phyloP scores from a whole-genome alignment of 2,888 invertebrate genomes.

The Hypselothyrea guttata region DNA sequence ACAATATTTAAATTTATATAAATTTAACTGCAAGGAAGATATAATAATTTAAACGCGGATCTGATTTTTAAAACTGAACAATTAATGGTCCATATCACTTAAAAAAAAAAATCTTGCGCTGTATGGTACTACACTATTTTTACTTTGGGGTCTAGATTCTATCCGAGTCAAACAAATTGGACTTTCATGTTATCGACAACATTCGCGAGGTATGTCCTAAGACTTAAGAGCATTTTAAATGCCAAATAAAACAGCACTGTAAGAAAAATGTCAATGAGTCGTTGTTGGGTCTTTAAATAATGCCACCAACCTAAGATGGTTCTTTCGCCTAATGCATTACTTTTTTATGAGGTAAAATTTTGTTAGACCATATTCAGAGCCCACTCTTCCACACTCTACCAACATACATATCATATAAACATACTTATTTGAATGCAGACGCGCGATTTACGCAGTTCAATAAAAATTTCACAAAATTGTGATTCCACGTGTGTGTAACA shows the following conservation, averaged over 20 bases:
- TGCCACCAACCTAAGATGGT: neutral
- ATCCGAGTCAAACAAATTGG: constrained; percentile 53
- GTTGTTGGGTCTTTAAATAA: constrained; percentile 6
- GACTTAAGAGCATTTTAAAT: constrained; percentile 56
- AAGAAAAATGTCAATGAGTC: constrained; percentile 31
- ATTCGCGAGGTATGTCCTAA: constrained; percentile 37
- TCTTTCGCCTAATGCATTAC: constrained; percentile 3
- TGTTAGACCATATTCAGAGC: constrained; percentile 23
- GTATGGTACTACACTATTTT: too few species aligned
- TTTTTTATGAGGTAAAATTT: constrained; percentile 35
- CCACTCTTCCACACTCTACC: neutral
- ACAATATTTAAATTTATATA: too few species aligned
- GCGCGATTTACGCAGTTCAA: constrained; percentile 11
- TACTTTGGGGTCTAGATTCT: constrained; percentile 1
- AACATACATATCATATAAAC: constrained; percentile 11
- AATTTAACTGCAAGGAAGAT: too few species aligned
- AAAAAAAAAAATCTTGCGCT: too few species aligned
- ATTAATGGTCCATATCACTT: too few species aligned
- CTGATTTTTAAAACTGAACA: too few species aligned
- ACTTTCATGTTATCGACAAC: constrained; percentile 45
- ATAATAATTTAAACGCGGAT: too few species aligned
- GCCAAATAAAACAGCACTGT: constrained; percentile 45
- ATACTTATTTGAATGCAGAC: too few species aligned
- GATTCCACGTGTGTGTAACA: constrained; percentile 24
- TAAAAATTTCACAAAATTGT: constrained; percentile 58